Conservation (phyloP, 2,888 invertebrate genomes). For the Dryocosmus kuriphilus region DNA sequence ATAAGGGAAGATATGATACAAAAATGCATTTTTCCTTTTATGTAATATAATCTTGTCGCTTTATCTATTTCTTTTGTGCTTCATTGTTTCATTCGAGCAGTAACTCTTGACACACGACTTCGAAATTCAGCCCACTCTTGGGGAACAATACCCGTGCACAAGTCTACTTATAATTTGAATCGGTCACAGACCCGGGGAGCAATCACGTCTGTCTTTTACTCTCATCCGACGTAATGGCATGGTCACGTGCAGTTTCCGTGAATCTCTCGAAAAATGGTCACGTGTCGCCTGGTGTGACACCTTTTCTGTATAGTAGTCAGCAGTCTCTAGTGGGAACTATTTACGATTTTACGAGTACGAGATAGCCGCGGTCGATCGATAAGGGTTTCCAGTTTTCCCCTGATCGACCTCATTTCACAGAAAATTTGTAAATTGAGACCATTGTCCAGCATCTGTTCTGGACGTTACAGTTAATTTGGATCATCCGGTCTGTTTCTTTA, state of each 20-base stretch:
- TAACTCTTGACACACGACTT: slow-evolving; percentile 37
- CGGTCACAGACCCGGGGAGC: background rate
- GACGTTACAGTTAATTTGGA: too few species aligned
- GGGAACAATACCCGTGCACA: slow-evolving; percentile 25
- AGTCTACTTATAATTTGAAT: slow-evolving; percentile 40
- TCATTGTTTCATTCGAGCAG: slow-evolving; percentile 16
- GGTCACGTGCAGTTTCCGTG: slow-evolving; percentile 38
- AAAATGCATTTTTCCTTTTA: slow-evolving; percentile 20
- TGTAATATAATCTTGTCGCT: slow-evolving; percentile 20
- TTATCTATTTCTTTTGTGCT: slow-evolving; percentile 35
- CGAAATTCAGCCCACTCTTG: slow-evolving; percentile 34
- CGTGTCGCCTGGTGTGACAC: slow-evolving; percentile 28
- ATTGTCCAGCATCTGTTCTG: too few species aligned
- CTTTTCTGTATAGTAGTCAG: slow-evolving; percentile 12
- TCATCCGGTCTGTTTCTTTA: too few species aligned
- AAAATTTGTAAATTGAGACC: too few species aligned
- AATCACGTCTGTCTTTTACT: slow-evolving; percentile 25
- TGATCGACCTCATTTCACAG: background rate
- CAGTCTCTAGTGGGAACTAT: slow-evolving; percentile 24
- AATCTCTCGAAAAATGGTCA: slow-evolving; percentile 36
- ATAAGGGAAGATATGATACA: background rate
- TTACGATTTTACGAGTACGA: slow-evolving; percentile 4
- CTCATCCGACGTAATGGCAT: slow-evolving; percentile 29
- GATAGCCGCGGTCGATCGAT: slow-evolving; percentile 14
- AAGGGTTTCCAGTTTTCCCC: background rate